Conservation (phyloP, 2,888 invertebrate species). For the Caenorhabditis sp. region DNA sequence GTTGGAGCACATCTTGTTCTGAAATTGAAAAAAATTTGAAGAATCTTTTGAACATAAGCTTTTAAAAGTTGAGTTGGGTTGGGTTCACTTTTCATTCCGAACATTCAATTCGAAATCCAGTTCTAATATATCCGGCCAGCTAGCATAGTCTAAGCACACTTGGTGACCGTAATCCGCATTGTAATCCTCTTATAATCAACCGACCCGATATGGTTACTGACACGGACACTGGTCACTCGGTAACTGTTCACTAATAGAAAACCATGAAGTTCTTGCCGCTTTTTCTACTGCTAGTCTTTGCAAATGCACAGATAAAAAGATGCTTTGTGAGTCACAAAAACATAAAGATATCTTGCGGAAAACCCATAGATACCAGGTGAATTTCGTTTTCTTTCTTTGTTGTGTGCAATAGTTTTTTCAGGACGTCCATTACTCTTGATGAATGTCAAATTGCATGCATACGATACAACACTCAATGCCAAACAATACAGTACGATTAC, state of each 20-base stretch:
- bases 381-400: no score
- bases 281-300: constrained; percentile 38
- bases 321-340: constrained; percentile 65
- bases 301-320: constrained; percentile 27
- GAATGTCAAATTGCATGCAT: constrained; percentile 65
- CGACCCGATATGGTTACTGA: constrained; percentile 42
- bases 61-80: no score
- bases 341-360: constrained; percentile 60
- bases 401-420: constrained; percentile 4
- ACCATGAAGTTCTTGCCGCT: constrained; percentile 47
- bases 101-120: constrained; percentile 28
- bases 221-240: constrained; percentile 38
- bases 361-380: constrained; percentile 55
- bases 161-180: constrained; percentile 61
- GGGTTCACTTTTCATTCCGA: constrained; percentile 1
- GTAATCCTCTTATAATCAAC: constrained; percentile 65
- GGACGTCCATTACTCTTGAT: constrained; percentile 54
- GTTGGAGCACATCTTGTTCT: constrained; percentile 11
- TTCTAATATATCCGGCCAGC: constrained; percentile 49
- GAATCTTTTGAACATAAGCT: no score
- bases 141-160: constrained; percentile 29
- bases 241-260: constrained; percentile 50
- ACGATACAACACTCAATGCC: constrained; percentile 58
- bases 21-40: no score
- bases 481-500: constrained; percentile 67